Base-by-base conservation (phyloP, 2,113 vertebrate genomes). In the Gopherus evgoodei region DNA sequence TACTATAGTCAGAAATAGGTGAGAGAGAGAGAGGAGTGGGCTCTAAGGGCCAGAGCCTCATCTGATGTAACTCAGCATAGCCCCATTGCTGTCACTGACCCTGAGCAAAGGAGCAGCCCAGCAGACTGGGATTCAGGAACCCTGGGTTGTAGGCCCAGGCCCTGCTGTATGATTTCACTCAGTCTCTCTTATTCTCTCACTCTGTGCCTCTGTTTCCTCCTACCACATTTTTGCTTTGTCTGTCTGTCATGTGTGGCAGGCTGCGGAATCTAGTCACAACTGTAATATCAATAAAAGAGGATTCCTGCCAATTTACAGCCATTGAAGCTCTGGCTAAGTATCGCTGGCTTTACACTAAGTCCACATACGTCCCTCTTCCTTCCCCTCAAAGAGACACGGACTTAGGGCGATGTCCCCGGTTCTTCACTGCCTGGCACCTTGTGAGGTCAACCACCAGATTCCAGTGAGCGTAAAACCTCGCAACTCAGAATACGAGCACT, bases 351-450 rank as follows among this genome's bases (percentile, higher is more conserved):
- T 2, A 1, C 50, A 11, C 3, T 52, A 91, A 69, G 79, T 0
- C 19, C 1, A 2, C 25, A 5, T 2, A 7, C 62, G 31, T 16
- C 81, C 27, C 22, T 69, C 2, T 65, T 52, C 13, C 14, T 12
- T 7, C 25, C 9, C 0, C 14, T 11, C 21, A 3, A 44, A 24
- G 42, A 44, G 0, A 0, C 9, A 8, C 12, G 22, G 5, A 50
- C 11, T 38, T 53, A 12, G 1, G 56, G 16, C 0, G 2, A 25
- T 47, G 8, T 35, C 27, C n/a, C 22, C 0, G 25, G 10, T 0
- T 13, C 11, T 52, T 83, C 72, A 35, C 2, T 69, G 85, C 38
- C 49, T 83, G 11, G 3, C 62, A 8, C 16, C 62, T 5, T 19
- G 35, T n/a, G 62, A 16, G 16, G 8, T 65, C 14, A 65, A 16